Evolutionary conservation across 2,888 invertebrate genomes (phyloP), one percentile per base, ranked within the genome.

Genomic region (Drosophila seclusa): DNA sequence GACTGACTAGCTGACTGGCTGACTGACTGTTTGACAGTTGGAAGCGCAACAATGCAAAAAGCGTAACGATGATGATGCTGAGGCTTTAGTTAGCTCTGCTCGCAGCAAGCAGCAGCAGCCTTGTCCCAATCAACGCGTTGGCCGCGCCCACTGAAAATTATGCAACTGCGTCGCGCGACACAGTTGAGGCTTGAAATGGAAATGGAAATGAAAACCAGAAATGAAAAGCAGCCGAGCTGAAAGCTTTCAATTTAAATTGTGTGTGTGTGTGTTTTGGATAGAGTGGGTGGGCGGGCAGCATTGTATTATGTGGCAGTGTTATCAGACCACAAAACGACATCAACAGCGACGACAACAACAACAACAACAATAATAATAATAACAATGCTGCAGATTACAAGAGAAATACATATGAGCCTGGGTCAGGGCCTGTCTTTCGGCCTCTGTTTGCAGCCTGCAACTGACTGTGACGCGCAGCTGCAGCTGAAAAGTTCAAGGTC

Each of bases 171-270:
- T 74, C 68, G 63, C 78, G 60, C 67, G 63, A 68, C 75, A 85
- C 55, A 55, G 36, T 54, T 54, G 54, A 54, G 54, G 54, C 54
- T 87, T 71, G 62, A 89, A 86, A 83, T 89, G 75, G 68, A 80
- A 82, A 82, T 83, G 72, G 66, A 80, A 85, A 82, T 80, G 83
- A 68, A 87, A 89, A 83, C 80, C 82, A 83, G 86, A 84, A 89
- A 89, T 82, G 83, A 90, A 81, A 85, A 90, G 84, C 86, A 89
- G 62, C 81, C 82, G 69, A 79, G 80, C 85, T 66, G 85, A 84
- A 89, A 85, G 89, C 84, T 87, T 85, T 79, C 83, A 82, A 72
- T 76, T 57, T 45, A 24, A 49, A 42, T 21, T 29, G 11, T 10
- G 18, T 50, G 11, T n/a, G 31, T 40, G 18, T 40, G 8, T 45